These are phyloP conservation scores for Chaenogobius annularis DNA, from an alignment of 2,113 vertebrate genomes.

Conservation along the genomic window DNA sequence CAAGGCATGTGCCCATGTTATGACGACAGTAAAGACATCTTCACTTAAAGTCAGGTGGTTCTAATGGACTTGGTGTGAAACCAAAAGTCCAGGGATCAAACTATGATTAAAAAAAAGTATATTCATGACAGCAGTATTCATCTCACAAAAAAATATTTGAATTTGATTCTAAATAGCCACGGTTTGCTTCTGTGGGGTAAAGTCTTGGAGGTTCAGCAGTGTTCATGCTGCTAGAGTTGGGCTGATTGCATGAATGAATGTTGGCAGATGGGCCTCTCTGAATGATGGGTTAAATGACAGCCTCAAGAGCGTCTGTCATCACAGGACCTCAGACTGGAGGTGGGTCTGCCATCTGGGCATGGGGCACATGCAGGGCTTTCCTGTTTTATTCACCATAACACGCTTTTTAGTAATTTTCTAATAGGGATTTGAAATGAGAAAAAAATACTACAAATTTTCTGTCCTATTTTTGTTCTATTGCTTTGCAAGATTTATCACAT, in stretches of 20 bases:
- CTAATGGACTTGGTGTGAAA: background rate
- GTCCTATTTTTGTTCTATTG: background rate
- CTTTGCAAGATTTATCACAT: background rate
- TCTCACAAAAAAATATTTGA: background rate
- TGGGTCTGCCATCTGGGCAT: constrained; percentile 25
- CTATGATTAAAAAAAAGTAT: background rate
- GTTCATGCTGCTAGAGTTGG: background rate
- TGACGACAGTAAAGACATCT: background rate
- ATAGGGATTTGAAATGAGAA: constrained; percentile 2
- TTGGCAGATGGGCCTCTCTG: constrained; percentile 9
- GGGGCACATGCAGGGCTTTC: constrained; percentile 10
- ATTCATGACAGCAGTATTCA: background rate
- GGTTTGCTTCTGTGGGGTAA: background rate
- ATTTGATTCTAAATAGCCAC: background rate
- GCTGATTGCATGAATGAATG: background rate
- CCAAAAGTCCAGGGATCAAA: background rate
- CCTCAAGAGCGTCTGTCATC: constrained; percentile 33
- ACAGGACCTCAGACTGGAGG: constrained; percentile 17
- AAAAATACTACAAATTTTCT: background rate
- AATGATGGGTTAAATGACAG: constrained; percentile 33
- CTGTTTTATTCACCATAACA: background rate
- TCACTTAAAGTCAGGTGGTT: background rate
- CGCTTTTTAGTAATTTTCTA: constrained; percentile 1
- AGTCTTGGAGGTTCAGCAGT: background rate
- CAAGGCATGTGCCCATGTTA: background rate